Base-by-base conservation (phyloP, 2,888 invertebrate species). In the Polia nebulosa region DNA sequence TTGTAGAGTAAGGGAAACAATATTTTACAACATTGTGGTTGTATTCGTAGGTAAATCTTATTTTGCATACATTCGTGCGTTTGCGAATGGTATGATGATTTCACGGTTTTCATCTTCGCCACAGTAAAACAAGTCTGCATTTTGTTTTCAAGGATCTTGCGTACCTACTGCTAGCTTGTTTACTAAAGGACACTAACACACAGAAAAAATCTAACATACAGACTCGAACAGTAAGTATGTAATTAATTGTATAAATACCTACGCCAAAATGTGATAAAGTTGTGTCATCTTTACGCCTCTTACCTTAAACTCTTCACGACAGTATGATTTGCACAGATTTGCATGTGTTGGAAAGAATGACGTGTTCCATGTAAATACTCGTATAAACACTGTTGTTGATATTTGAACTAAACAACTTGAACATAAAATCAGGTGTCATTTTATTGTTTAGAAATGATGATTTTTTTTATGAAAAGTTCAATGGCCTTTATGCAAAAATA, bases 361-460 rank as follows among this genome's bases (percentile, higher is more conserved):
- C 61, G 71, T 52, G 56, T 34, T 68, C 15, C 11, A 17, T 39
- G 36, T 57, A 74, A 68, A 58, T 61, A n/a, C n/a, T n/a, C n/a
- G n/a, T n/a, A 55, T 44, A 32, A 56, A 60, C 22, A 51, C n/a
- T n/a, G 20, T 32, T 63, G 32, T 45, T 51, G 9, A 39, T n/a
- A 41, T 4, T 32, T 36, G 1, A 49, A 69, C 20, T 69, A 51
- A 47, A 64, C 59, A 63, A 72, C 61, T 69, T 65, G 76, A 64
- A 81, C 4, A 20, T 29, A 47, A 25, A 47, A 25, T 47, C 13
- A 41, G 13, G 20, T 29, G 2, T 15, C 17, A 59, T 25, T 51
- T 17, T n/a, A 25, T 86, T 83, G 83, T 82, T 78, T 78, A 80
- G 17, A 80, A 83, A 81, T 82, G 20, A 56, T 11, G 51, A 72